Percentiles rank a stretch among this genome's conserved stretches.
Evolutionary conservation across 2,113 vertebrate genomes (phyloP).

Genomic region (Galeopterus variegatus): DNA sequence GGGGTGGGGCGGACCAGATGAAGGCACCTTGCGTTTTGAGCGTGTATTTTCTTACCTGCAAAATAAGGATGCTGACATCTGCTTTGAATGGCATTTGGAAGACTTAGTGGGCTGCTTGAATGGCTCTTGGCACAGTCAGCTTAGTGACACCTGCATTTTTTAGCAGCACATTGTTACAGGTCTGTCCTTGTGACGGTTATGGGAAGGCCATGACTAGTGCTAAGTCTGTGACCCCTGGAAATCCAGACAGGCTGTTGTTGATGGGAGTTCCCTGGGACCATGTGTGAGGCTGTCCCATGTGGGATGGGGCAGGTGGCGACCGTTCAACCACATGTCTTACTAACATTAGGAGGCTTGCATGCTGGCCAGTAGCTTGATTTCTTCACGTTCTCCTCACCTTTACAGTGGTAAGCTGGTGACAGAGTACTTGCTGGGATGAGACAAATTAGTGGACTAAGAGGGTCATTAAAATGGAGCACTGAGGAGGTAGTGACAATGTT

Average conservation of each 20-base stretch:
- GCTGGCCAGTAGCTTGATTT: constrained; percentile 81
- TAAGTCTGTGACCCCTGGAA: background rate
- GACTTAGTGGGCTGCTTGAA: background rate
- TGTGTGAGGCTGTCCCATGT: background rate
- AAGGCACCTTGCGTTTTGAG: background rate
- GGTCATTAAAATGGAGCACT: background rate
- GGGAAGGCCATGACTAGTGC: background rate
- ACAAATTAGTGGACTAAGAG: background rate
- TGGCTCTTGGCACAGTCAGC: background rate
- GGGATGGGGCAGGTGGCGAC: constrained; percentile 87
- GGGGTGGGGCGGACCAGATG: background rate
- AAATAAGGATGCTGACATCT: background rate
- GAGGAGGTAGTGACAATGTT: background rate
- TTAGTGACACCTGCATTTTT: background rate
- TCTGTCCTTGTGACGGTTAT: background rate
- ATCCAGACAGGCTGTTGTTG: background rate
- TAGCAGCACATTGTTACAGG: too few species aligned
- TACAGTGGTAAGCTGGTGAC: background rate
- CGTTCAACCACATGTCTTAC: constrained; percentile 76
- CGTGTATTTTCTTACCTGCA: background rate
- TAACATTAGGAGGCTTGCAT: constrained; percentile 86
- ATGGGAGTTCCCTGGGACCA: background rate
- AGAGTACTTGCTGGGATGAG: background rate
- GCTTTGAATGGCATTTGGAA: background rate
- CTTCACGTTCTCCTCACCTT: constrained; percentile 77